Evolutionary conservation across 1,140 invertebrate species (phyloP).

Genomic region (Amphibalanus amphitrite): DNA sequence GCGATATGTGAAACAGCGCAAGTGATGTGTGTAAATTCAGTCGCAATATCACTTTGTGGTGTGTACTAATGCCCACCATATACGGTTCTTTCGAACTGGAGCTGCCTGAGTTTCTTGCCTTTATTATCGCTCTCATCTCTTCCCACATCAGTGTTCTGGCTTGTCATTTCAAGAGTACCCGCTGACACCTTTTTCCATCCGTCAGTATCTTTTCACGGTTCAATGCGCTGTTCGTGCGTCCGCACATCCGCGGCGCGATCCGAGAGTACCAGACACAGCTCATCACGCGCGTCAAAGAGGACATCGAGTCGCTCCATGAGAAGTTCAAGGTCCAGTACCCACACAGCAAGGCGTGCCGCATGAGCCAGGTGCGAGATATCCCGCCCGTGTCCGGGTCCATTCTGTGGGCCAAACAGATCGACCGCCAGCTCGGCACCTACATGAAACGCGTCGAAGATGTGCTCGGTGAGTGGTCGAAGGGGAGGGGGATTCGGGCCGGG

Average conservation of each 20-base stretch:
- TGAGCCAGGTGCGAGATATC: constrained; percentile 79
- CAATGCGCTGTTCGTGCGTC: constrained; percentile 94
- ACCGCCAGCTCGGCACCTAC: constrained; percentile 92
- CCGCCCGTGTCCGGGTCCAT: constrained; percentile 94
- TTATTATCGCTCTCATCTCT: too few species aligned
- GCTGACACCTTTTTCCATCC: too few species aligned
- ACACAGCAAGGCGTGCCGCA: constrained; percentile 74
- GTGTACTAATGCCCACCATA: too few species aligned
- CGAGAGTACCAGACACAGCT: constrained; percentile 97
- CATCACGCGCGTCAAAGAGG: constrained; percentile 96
- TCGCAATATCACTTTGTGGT: too few species aligned
- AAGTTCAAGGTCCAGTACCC: constrained; percentile 96
- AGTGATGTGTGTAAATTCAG: too few species aligned
- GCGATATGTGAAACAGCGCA: too few species aligned
- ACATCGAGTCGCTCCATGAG: constrained; percentile 93
- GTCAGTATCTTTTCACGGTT: constrained; percentile 52
- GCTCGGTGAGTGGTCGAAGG: constrained; percentile 37
- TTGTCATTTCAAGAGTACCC: too few species aligned
- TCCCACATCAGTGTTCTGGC: too few species aligned
- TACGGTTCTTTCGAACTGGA: too few species aligned
- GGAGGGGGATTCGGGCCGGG: too few species aligned
- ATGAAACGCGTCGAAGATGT: constrained; percentile 94
- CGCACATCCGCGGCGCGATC: constrained; percentile 95
- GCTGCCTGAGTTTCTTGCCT: too few species aligned
- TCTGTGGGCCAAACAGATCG: constrained; percentile 97